These are phyloP conservation scores for Brachionichthys hirsutus DNA, from an alignment of 2,113 vertebrate genomes.

Conservation along the genomic window DNA sequence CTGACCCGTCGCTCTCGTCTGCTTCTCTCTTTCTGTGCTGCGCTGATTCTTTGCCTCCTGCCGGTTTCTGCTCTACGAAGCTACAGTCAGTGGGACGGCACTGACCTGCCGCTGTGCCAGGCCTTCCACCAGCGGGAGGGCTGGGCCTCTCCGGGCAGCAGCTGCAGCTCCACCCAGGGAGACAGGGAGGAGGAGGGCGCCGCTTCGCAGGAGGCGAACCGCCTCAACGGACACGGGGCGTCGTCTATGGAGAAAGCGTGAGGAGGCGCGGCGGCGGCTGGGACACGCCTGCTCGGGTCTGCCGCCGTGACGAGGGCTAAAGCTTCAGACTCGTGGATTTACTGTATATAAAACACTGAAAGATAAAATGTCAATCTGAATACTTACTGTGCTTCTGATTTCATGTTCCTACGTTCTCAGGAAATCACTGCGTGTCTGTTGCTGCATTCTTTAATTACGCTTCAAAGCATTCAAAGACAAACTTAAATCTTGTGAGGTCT, in stretches of 20 bases:
- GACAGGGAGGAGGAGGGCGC: conserved; percentile 69
- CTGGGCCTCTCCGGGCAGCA: conserved; percentile 78
- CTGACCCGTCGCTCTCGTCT: conserved; percentile 70
- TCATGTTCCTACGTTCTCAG: too few species aligned
- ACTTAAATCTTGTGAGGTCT: conserved; percentile 2
- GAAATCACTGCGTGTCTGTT: neutral
- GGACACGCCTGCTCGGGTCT: neutral
- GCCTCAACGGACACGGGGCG: conserved; percentile 84
- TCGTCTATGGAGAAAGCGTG: conserved; percentile 63
- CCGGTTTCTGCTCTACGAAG: conserved; percentile 84
- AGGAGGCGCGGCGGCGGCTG: conserved; percentile 1
- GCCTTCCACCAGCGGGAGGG: conserved; percentile 87
- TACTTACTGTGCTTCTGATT: neutral
- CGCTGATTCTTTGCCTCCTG: conserved; percentile 65
- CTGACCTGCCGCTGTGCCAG: conserved; percentile 91
- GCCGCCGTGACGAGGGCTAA: neutral
- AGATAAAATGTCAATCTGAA: neutral
- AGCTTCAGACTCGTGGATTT: neutral
- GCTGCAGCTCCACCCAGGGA: conserved; percentile 69
- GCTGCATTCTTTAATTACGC: conserved; percentile 1
- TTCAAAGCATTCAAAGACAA: conserved; percentile 6
- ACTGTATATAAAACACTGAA: neutral
- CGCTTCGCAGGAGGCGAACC: conserved; percentile 74
- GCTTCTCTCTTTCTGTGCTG: conserved; percentile 66
- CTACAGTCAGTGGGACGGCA: conserved; percentile 92